Conservation (phyloP, 2,888 invertebrate genomes). For the Habrosyne pyritoides region DNA sequence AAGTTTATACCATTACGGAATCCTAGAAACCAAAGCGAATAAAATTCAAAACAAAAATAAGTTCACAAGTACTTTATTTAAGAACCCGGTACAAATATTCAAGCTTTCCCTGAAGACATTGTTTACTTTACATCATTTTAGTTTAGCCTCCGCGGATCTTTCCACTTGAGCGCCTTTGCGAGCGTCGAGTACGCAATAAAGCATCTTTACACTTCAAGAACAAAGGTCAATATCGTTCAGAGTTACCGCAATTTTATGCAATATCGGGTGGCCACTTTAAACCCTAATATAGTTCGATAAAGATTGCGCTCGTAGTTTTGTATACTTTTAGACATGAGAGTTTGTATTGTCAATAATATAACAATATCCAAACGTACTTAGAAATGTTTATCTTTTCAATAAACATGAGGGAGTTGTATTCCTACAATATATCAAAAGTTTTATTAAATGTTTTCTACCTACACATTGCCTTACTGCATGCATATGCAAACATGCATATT, state of each 20-base stretch:
- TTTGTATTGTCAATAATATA: background rate
- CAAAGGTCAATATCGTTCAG: background rate
- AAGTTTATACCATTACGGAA: no score
- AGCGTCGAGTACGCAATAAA: background rate
- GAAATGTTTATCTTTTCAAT: background rate
- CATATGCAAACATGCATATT: no score
- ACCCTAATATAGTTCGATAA: background rate
- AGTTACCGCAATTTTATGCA: background rate
- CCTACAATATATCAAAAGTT: no score
- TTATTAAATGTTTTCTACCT: no score
- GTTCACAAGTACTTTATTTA: background rate
- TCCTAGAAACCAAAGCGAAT: background rate
- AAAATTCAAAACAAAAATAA: background rate
- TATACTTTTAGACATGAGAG: background rate
- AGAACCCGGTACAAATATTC: conserved; percentile 9
- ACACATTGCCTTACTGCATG: no score
- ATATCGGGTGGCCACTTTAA: background rate
- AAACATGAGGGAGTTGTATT: background rate
- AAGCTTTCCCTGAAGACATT: conserved; percentile 7
- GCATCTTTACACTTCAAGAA: background rate
- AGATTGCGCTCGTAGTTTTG: background rate
- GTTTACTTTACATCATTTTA: conserved; percentile 12
- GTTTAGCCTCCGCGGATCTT: background rate
- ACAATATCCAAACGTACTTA: background rate
- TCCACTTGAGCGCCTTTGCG: conserved; percentile 1